Evolutionary conservation across 2,113 vertebrate species (phyloP).

Genomic region (Paraplagusia blochii): DNA sequence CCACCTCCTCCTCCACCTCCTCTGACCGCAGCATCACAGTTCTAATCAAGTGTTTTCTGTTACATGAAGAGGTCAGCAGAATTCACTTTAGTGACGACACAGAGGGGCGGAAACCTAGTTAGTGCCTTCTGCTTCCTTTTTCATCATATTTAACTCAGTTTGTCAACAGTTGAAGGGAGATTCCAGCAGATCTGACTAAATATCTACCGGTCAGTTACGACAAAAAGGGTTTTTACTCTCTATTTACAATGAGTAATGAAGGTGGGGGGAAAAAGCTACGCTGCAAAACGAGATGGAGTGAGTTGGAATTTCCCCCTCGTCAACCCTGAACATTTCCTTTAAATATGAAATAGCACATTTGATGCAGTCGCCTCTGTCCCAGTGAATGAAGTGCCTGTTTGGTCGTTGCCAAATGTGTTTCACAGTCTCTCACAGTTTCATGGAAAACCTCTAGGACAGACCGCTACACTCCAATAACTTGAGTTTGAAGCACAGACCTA

Average conservation of each 20-base stretch:
- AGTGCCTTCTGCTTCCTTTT: slow-evolving; percentile 55
- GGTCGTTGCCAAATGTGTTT: slow-evolving; percentile 54
- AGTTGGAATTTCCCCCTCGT: slow-evolving; percentile 14
- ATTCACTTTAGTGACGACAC: neutral
- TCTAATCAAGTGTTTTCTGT: slow-evolving; percentile 25
- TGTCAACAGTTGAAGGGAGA: slow-evolving; percentile 10
- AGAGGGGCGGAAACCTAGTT: slow-evolving; percentile 21
- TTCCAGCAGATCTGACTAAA: slow-evolving; percentile 15
- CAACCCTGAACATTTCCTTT: slow-evolving; percentile 4
- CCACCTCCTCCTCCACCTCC: slow-evolving; percentile 13
- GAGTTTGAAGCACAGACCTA: slow-evolving; percentile 28
- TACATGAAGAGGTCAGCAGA: slow-evolving; percentile 26
- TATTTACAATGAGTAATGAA: slow-evolving; percentile 7
- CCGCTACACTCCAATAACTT: too few species aligned
- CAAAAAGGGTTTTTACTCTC: neutral
- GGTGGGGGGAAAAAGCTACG: slow-evolving; percentile 1
- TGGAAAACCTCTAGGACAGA: neutral
- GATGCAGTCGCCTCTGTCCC: slow-evolving; percentile 41
- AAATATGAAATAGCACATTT: slow-evolving; percentile 12
- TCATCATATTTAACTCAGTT: neutral
- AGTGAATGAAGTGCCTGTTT: slow-evolving; percentile 65
- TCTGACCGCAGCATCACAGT: slow-evolving; percentile 10
- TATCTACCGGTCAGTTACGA: neutral
- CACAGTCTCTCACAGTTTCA: slow-evolving; percentile 25
- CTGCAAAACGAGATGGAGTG: neutral